These are phyloP conservation scores for Sinopyrophorus schimmeli DNA, from an alignment of 2,888 invertebrate species.

Conservation along the genomic window DNA sequence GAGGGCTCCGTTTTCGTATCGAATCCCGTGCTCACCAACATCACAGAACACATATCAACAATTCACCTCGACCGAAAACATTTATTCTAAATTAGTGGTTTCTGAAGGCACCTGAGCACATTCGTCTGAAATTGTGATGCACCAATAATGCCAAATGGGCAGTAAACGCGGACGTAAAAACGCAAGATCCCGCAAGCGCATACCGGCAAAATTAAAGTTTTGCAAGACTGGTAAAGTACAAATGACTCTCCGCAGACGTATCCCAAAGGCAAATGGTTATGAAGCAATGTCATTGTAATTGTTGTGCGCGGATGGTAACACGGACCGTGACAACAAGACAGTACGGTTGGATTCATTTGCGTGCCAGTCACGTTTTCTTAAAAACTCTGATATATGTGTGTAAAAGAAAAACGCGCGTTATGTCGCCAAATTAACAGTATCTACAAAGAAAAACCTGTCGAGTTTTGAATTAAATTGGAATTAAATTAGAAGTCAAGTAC, in stretches of 20 bases:
- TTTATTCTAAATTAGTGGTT: background rate
- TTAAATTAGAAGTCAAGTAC: too few relatives aligned
- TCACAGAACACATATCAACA: conserved; percentile 36
- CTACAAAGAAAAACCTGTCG: too few relatives aligned
- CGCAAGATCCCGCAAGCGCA: conserved; percentile 18
- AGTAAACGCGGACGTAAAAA: conserved; percentile 18
- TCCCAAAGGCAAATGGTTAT: conserved; percentile 29
- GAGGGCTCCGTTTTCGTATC: conserved; percentile 44
- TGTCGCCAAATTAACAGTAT: too few relatives aligned
- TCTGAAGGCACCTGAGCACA: background rate
- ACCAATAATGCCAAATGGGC: conserved; percentile 11
- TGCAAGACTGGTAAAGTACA: conserved; percentile 6
- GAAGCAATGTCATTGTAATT: conserved; percentile 49
- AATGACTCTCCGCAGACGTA: conserved; percentile 18
- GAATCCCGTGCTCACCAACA: conserved; percentile 45
- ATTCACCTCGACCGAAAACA: too few relatives aligned
- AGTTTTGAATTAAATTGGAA: too few relatives aligned
- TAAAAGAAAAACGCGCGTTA: too few relatives aligned
- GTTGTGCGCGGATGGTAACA: conserved; percentile 45
- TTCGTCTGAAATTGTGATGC: conserved; percentile 1
- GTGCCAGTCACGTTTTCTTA: conserved; percentile 40
- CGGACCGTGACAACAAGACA: conserved; percentile 53
- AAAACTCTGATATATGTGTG: conserved; percentile 22
- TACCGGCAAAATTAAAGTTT: conserved; percentile 15
- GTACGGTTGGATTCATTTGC: conserved; percentile 51